Evolutionary conservation across 92 coral and sea anemone species (phyloP).

Genomic region (Epizoanthus rinbou): DNA sequence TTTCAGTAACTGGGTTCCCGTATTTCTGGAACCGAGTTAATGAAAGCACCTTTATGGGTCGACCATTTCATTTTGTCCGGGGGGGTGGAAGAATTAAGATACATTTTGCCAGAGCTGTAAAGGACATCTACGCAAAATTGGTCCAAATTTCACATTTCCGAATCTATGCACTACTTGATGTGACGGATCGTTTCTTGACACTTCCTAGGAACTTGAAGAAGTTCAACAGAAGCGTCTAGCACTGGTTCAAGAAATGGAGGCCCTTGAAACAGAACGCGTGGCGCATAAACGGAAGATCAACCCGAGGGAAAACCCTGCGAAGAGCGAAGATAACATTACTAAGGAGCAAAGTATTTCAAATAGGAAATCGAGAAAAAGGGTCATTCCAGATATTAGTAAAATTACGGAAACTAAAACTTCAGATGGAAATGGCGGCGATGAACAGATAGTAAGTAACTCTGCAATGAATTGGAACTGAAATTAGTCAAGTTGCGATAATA

Average conservation of each 20-base stretch:
- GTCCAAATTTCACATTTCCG: no score
- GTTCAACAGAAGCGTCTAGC: background rate
- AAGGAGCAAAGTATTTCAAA: background rate
- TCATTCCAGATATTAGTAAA: conserved; percentile 9
- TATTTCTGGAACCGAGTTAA: no score
- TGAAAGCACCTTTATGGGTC: no score
- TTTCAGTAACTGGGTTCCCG: no score
- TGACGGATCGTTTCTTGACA: background rate
- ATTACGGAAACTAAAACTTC: background rate
- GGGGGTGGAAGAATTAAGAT: no score
- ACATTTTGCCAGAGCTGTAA: no score
- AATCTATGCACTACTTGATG: no score
- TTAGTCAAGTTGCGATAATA: no score
- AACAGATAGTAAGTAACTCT: conserved; percentile 6
- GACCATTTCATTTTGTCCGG: no score
- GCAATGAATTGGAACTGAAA: no score
- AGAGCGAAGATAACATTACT: background rate
- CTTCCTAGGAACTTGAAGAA: background rate
- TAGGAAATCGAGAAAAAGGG: background rate
- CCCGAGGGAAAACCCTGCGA: background rate
- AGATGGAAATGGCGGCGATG: background rate
- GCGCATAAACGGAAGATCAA: background rate
- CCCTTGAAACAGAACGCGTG: background rate
- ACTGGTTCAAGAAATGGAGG: background rate
- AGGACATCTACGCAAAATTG: no score